Evolutionary conservation across 2,113 vertebrate genomes (phyloP).

Genomic region (Zosterops borbonicus): DNA sequence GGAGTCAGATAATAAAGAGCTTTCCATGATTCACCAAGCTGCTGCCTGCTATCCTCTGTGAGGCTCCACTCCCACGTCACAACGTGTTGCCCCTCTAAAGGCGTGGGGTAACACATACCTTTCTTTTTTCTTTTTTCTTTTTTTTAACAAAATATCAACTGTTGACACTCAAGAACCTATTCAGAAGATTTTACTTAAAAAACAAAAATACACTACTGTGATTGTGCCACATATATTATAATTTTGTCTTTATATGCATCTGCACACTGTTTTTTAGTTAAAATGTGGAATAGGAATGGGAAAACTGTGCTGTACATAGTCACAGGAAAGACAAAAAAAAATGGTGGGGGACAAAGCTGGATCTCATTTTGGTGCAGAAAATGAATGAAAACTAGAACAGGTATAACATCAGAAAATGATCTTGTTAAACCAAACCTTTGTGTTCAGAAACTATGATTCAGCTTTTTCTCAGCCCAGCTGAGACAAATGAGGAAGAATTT

Average conservation of each 20-base stretch:
- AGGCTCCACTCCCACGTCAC: no score
- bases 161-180: neutral
- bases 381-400: neutral
- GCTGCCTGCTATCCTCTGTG: no score
- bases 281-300: neutral
- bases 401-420: neutral
- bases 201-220: neutral
- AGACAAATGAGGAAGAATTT: neutral
- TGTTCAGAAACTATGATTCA: neutral
- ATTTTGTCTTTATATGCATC: neutral
- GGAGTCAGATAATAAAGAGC: no score
- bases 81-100: no score
- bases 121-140: neutral
- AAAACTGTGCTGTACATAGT: neutral
- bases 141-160: neutral
- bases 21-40: no score
- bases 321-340: neutral
- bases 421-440: neutral
- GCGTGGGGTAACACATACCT: neutral
- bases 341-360: neutral
- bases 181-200: neutral
- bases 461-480: neutral
- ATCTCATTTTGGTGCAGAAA: neutral
- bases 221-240: neutral
- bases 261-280: neutral